Conservation (phyloP, 2,113 vertebrate genomes). For the Numenius arquata region DNA sequence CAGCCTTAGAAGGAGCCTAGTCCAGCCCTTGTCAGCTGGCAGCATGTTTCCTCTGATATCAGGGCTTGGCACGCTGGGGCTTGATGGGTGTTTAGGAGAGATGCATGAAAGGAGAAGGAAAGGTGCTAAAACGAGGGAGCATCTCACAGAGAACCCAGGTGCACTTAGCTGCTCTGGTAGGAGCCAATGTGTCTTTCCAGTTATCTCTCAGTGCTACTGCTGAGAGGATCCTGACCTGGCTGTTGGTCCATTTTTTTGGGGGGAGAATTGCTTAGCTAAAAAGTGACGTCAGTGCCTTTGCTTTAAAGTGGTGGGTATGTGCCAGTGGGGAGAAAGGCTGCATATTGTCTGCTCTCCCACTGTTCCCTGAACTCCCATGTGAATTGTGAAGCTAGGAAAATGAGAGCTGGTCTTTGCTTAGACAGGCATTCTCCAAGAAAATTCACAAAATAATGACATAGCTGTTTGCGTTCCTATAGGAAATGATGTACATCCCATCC, state of each 20-base stretch:
- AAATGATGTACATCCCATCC: not conserved
- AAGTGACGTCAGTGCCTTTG: not conserved
- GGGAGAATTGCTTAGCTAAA: not conserved
- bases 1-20: not conserved
- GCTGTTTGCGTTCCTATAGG: not conserved
- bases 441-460: not conserved
- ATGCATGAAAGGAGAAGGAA: not conserved
- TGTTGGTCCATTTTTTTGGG: not conserved
- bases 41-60: not conserved
- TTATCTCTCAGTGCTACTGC: not conserved
- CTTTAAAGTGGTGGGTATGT: fast-evolving
- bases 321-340: not conserved
- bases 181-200: not conserved
- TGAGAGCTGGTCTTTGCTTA: not conserved
- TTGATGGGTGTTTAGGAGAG: not conserved
- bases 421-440: not conserved
- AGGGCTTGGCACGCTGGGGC: not conserved
- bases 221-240: not conserved
- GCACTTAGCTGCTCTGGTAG: not conserved
- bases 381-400: not conserved
- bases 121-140: not conserved
- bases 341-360: not conserved
- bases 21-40: not conserved
- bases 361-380: not conserved
- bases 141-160: not conserved